Conservation (phyloP, 2,797 vertebrate genomes). For the Poecile montanus region DNA sequence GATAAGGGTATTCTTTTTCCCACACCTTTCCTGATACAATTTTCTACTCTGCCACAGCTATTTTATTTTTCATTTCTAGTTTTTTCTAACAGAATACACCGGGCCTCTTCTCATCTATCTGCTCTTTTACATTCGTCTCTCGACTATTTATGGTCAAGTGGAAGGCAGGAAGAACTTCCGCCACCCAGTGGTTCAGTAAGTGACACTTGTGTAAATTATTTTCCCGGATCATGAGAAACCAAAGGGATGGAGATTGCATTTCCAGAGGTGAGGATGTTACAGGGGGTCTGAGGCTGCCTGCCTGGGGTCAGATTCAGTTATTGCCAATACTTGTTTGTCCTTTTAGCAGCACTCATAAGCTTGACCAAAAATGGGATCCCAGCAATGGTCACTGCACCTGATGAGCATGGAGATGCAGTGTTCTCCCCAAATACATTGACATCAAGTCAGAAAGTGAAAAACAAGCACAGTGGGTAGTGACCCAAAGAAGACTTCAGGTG, state of each 20-base stretch:
- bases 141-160: slow-evolving; percentile 71
- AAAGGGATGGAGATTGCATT: background rate
- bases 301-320: background rate
- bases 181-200: slow-evolving; percentile 79
- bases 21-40: background rate
- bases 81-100: slow-evolving; percentile 79
- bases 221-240: background rate
- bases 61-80: slow-evolving; percentile 66
- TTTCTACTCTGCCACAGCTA: background rate
- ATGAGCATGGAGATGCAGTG: background rate
- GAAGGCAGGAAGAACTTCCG: slow-evolving; percentile 63
- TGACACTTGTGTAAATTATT: background rate
- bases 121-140: slow-evolving; percentile 77
- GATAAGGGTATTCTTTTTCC: background rate
- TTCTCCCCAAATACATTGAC: background rate
- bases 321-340: background rate
- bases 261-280: background rate
- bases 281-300: background rate
- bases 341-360: background rate
- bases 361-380: background rate
- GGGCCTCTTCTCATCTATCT: slow-evolving; percentile 79
- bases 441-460: background rate
- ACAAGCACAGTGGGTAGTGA: background rate
- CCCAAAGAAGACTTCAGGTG: background rate
- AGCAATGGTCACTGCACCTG: background rate